Evolutionary conservation across 1,140 invertebrate genomes (phyloP), one percentile per base, ranked within the genome.

Genomic region (Trachymyrmex cornetzi): DNA sequence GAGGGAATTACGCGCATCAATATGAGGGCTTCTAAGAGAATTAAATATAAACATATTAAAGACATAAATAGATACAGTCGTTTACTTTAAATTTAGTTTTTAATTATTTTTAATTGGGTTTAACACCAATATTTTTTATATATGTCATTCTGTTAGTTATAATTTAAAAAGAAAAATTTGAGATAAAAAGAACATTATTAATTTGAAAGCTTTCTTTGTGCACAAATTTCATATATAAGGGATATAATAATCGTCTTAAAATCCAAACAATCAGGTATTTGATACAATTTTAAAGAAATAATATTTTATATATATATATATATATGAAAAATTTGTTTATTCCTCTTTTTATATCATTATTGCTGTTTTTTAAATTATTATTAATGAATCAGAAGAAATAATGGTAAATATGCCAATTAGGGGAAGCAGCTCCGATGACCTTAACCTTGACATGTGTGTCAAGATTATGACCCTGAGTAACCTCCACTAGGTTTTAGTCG

Each of bases 261-360:
- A 55, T 72, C 48, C 2, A 9, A 34, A 74, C 12, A 0, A 57
- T 74, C 4, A 27, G 48, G 16, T 0, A 34, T 34, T 14, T 57
- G 12, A 34, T 55, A 74, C 1, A 0, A 55, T 30, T 72, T 50
- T 6, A 53, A 72, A 55, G 2, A 0, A 72, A 34, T 53, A 30
- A 72, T 55, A 72, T 34, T 55, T 50, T 71, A 5, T 27, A 30
- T n/a, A n/a, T n/a, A n/a, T n/a, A n/a, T n/a, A n/a, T n/a, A n/a
- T n/a, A n/a, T n/a, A 72, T 14, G n/a, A 6, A 67, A 38, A 67
- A 67, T 12, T 44, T 44, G 9, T 53, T 72, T 72, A 72, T 72
- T 24, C 12, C 5, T 5, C n/a, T 53, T 3, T 53, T 30, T 30
- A 11, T 22, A 9, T 74, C 11, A 44, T 44, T 44, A 12, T 44